These are phyloP conservation scores for Atta texana DNA, from an alignment of 1,140 invertebrate genomes.

Conservation along the genomic window DNA sequence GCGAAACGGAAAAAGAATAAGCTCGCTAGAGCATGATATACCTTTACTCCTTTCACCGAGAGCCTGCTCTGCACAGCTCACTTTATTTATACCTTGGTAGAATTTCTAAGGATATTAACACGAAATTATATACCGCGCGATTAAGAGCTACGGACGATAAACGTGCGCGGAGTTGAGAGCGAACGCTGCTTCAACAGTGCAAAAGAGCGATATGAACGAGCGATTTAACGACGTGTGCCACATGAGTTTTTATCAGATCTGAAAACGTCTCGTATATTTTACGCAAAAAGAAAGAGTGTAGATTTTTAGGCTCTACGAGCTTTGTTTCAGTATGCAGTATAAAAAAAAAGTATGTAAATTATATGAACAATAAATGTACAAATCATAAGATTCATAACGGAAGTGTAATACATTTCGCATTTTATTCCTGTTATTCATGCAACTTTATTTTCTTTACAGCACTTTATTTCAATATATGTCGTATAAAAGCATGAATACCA, in stretches of 20 bases:
- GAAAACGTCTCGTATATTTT: neutral
- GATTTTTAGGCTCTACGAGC: neutral
- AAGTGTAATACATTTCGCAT: neutral
- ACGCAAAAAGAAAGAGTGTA: neutral
- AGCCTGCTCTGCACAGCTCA: neutral
- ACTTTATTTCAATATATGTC: neutral
- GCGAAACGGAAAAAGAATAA: conserved; percentile 5
- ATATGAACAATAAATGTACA: neutral
- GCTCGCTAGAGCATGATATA: conserved; percentile 32
- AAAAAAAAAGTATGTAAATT: neutral
- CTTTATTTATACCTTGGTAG: conserved; percentile 34
- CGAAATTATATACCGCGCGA: conserved; percentile 33
- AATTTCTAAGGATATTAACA: conserved; percentile 64
- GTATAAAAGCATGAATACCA: neutral
- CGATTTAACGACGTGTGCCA: conserved; percentile 14
- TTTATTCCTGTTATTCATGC: neutral
- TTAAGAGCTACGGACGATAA: conserved; percentile 48
- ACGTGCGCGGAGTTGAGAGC: conserved; percentile 26
- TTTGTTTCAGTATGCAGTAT: neutral
- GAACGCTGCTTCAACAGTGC: neutral
- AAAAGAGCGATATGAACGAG: conserved; percentile 16
- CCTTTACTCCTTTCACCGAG: conserved; percentile 35
- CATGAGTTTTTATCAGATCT: neutral
- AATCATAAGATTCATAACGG: neutral
- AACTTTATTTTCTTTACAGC: neutral